Percentiles rank a stretch among this genome's conserved stretches.
phyloP scores from a whole-genome alignment of 2,113 vertebrate genomes.

The Fregetta grallaria region DNA sequence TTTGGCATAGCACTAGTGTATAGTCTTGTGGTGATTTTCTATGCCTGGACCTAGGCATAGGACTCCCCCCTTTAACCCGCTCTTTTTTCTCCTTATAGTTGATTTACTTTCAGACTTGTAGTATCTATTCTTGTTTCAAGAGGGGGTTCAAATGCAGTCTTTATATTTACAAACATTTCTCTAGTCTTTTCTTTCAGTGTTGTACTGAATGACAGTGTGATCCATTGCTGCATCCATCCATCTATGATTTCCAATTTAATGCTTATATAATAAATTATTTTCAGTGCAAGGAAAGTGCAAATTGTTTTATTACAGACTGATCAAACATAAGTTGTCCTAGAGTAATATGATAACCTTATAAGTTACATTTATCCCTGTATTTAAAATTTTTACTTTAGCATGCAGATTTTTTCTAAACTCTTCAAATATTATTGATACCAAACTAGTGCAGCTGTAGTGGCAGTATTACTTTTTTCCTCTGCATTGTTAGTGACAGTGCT shows the following conservation, averaged over 20 bases:
- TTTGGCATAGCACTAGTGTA: background rate
- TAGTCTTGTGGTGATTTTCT: background rate
- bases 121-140: background rate
- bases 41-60: background rate
- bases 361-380: background rate
- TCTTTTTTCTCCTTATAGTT: background rate
- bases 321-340: background rate
- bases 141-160: background rate
- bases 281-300: background rate
- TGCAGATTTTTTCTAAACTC: background rate
- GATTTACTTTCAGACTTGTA: background rate
- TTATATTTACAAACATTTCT: background rate
- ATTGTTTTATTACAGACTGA: background rate
- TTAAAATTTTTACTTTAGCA: background rate
- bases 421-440: background rate
- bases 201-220: background rate
- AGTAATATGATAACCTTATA: background rate
- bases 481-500: background rate
- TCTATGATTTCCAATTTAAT: background rate
- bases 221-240: background rate
- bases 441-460: background rate
- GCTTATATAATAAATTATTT: background rate
- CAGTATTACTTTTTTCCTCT: background rate
- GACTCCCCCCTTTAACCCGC: accelerated
- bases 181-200: background rate